Evolutionary conservation across 2,113 vertebrate genomes (phyloP), one percentile per base, ranked within the genome.

Genomic region (Dasyornis broadbenti): DNA sequence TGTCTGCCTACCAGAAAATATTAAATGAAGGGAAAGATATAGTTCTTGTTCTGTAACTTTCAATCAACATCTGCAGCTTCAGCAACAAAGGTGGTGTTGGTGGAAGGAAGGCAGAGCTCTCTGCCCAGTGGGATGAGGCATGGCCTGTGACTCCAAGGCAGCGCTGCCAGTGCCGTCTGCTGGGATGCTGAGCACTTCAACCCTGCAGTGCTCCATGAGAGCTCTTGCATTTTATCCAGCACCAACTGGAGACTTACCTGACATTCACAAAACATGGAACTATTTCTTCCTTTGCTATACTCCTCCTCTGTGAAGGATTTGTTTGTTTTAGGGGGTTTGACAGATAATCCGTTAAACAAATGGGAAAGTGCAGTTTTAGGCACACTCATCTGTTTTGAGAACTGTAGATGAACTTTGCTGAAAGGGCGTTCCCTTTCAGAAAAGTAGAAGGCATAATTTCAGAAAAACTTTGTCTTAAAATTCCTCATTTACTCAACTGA

Each of bases 101-200:
- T 45, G 57, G 8, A 14, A 49, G 64, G 42, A 17, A 22, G 45
- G 39, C 35, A 27, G 44, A 35, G 54, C 30, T 56, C 30, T 47
- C 42, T 1, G 5, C 15, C 3, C 53, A 47, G 49, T 10, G 0
- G 40, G 15, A 14, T 1, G 6, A 7, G 44, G 35, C 26, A 14
- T 37, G 54, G 33, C n/a, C 37, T 27, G 37, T 47, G 66, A 63
- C 44, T 4, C 35, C 19, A 26, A 7, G 60, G 54, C 15, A 30
- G 23, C 11, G 45, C 78, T 65, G 28, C 3, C 2, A 40, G 15
- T 54, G 72, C 82, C 70, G 20, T 69, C 84, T 65, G 72, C 40
- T 79, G 88, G 73, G 35, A 10, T 47, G 53, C 70, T 66, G 59
- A 68, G 71, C 22, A 2, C 9, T 45, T 15, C 23, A 26, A 40